Evolutionary conservation across 2,113 vertebrate species (phyloP).

Genomic region (Gnathonemus echidnorhynchus): DNA sequence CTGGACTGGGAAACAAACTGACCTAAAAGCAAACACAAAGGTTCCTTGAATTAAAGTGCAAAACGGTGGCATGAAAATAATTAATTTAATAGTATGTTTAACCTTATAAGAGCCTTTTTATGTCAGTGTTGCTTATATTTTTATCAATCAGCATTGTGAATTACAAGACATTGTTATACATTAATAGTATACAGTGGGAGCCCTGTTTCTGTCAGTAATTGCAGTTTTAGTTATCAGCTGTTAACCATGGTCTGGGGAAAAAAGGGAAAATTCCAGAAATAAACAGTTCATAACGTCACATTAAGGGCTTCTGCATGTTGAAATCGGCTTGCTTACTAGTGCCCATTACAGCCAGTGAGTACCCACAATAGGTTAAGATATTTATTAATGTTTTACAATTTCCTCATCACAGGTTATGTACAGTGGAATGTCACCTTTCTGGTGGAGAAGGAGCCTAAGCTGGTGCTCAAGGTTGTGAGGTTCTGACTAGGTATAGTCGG

Average conservation of each 20-base stretch:
- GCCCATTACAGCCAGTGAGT: not conserved
- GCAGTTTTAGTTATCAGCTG: not conserved
- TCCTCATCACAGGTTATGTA: too few relatives aligned
- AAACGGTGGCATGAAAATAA: not conserved
- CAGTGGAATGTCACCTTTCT: too few relatives aligned
- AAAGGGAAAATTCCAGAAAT: not conserved
- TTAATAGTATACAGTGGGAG: not conserved
- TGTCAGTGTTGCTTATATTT: not conserved
- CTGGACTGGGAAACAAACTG: not conserved
- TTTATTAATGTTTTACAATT: not conserved
- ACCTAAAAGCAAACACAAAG: not conserved
- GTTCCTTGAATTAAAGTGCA: not conserved
- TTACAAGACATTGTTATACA: not conserved
- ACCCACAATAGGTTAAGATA: not conserved
- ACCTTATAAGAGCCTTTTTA: not conserved
- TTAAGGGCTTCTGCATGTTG: not conserved
- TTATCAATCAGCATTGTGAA: not conserved
- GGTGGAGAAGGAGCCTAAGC: too few relatives aligned
- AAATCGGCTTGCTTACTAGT: not conserved
- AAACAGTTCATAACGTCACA: not conserved
- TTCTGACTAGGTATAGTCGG: too few relatives aligned
- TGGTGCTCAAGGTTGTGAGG: too few relatives aligned
- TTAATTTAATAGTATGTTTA: not conserved
- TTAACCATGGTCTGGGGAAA: not conserved
- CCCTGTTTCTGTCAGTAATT: not conserved